Evolutionary conservation across 2,888 invertebrate genomes (phyloP), one percentile per base, ranked within the genome.

Genomic region (Zygogramma bicolorata): DNA sequence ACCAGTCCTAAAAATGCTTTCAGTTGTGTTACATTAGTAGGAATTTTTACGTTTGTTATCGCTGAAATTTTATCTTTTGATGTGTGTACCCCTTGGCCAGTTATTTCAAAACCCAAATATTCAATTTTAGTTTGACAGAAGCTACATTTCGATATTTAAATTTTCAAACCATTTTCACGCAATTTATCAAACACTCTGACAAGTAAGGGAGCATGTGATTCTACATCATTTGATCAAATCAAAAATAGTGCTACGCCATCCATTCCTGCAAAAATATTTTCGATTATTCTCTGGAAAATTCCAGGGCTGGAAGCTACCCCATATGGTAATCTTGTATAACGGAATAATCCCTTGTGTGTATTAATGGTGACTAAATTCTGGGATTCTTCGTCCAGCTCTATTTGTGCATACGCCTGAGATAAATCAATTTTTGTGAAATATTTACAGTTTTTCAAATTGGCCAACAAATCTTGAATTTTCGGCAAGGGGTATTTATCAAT

Each of bases 201-300:
- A n/a, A 69, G 57, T 38, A 29, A 25, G 0, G 29, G 25, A 7
- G 22, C 20, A 66, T 66, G 65, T 46, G 31, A 29, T 27, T 42
- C 38, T 7, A 34, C 34, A 34, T 34, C 34, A 34, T 10, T 34
- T 34, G 34, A n/a, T n/a, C n/a, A n/a, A 34, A 73, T 63, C 34
- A 71, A 49, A 63, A 66, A 70, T 38, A 58, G 3, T 3, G 59
- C 67, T 0, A 70, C 68, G 5, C 63, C 68, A 10, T 70, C 57
- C 18, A 77, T 67, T 13, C 67, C 66, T 42, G 49, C 18, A 22
- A 77, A 71, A 6, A 78, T 15, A 15, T 27, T 38, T 42, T 78
- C 76, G 49, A 78, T 76, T 34, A 68, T 69, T 42, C 62, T 63
- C 59, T 78, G 77, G 62, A 77, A 78, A 31, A 60, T 70, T 0